These are phyloP conservation scores for Equus przewalskii DNA, from an alignment of 2,113 vertebrate species.

Conservation along the genomic window DNA sequence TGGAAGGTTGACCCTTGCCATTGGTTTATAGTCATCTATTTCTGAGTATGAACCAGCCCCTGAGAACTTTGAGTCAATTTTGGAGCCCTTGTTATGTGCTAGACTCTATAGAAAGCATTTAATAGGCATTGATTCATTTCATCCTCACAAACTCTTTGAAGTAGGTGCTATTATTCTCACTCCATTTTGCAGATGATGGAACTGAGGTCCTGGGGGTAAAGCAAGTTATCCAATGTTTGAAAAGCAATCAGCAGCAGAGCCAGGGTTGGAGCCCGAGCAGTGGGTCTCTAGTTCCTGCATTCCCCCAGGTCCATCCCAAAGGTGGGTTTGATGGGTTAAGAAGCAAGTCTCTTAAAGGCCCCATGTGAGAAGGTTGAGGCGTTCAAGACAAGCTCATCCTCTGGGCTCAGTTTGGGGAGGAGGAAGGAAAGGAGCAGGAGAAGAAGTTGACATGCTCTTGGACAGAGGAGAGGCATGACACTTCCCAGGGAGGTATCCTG, in stretches of 20 bases:
- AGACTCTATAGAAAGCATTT: not conserved
- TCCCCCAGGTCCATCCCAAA: not conserved
- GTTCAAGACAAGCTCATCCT: not conserved
- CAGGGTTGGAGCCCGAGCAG: not conserved
- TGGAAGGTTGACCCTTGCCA: not conserved
- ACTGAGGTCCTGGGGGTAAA: not conserved
- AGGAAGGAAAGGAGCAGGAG: not conserved
- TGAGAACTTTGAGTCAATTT: not conserved
- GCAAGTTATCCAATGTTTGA: not conserved
- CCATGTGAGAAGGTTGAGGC: not conserved
- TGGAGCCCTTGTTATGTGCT: not conserved
- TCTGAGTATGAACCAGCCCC: not conserved
- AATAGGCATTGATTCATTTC: not conserved
- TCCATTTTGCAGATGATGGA: constrained; percentile 25
- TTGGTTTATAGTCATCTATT: constrained; percentile 24
- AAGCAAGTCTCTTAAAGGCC: not conserved
- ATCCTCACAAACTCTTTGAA: constrained; percentile 52
- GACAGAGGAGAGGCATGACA: not conserved
- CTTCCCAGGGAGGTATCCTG: not conserved
- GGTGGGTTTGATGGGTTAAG: not conserved
- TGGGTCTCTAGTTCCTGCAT: not conserved
- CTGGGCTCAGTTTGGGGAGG: not conserved
- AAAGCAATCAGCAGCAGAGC: not conserved
- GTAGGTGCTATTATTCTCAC: not conserved
- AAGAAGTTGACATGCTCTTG: not conserved